A percentile compares a stretch with the other conserved stretches of the same genome.
Evolutionary conservation across 2,888 invertebrate species (phyloP).

Genomic region (Diarsia mendica): DNA sequence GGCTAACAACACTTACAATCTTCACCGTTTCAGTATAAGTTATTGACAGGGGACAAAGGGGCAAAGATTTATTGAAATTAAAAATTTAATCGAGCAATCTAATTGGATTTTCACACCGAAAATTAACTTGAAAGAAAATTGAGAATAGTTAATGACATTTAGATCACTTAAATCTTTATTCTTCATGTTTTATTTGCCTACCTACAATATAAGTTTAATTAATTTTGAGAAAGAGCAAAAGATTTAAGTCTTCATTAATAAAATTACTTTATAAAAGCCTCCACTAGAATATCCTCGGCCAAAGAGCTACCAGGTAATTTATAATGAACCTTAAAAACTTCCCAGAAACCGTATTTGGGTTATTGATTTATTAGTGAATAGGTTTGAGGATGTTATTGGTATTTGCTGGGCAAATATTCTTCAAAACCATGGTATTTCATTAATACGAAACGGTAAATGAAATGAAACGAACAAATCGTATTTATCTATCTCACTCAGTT

Average conservation of each 20-base stretch:
- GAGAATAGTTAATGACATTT: neutral
- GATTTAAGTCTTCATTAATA: neutral
- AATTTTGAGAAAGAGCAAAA: neutral
- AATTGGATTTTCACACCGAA: slow-evolving; percentile 9
- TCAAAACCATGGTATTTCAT: neutral
- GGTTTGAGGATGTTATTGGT: neutral
- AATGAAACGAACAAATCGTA: slow-evolving; percentile 16
- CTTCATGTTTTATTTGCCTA: neutral
- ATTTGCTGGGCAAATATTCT: neutral
- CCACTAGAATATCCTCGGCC: neutral
- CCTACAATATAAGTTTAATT: neutral
- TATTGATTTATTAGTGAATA: slow-evolving; percentile 5
- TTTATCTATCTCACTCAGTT: slow-evolving; percentile 28
- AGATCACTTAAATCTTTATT: slow-evolving; percentile 6
- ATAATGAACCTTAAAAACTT: neutral
- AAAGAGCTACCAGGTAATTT: neutral
- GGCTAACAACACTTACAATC: slow-evolving; percentile 21
- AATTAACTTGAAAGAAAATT: slow-evolving; percentile 17
- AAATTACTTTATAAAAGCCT: neutral
- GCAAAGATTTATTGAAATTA: slow-evolving; percentile 20
- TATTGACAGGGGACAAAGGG: neutral
- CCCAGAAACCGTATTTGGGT: neutral
- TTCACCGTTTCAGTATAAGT: slow-evolving; percentile 2
- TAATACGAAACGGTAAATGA: slow-evolving; percentile 4
- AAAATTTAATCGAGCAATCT: slow-evolving; percentile 18